phyloP scores from a whole-genome alignment of 2,113 vertebrate species.

The Syngnathus scovelli region DNA sequence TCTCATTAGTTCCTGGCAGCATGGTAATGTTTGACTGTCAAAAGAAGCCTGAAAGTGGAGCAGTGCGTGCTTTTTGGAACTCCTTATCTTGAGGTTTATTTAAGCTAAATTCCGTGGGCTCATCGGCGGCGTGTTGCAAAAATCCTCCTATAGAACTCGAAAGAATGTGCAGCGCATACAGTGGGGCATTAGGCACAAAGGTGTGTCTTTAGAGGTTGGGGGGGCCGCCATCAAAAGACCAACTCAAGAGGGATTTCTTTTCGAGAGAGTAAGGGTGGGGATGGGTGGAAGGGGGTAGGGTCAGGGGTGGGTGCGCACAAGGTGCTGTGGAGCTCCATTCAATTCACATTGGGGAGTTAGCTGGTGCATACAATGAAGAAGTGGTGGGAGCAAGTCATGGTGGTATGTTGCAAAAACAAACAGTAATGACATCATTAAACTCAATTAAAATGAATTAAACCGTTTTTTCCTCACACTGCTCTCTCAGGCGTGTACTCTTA shows the following conservation, averaged over 20 bases:
- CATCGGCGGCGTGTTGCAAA: conserved; percentile 68
- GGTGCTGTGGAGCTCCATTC: conserved; percentile 7
- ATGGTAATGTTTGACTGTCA: neutral
- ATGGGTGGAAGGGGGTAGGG: neutral
- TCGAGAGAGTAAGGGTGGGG: conserved; percentile 36
- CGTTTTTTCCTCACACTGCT: no score
- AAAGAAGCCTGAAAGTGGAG: conserved; percentile 27
- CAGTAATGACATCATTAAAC: no score
- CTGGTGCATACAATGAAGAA: neutral
- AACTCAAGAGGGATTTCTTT: conserved; percentile 69
- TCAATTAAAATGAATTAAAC: no score
- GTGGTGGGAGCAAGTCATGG: neutral
- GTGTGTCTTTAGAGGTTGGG: conserved; percentile 70
- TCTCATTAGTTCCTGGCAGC: neutral
- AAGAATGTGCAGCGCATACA: conserved; percentile 75
- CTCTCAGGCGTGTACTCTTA: no score
- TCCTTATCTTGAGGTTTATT: conserved; percentile 73
- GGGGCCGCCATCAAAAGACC: conserved; percentile 70
- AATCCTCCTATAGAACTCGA: conserved; percentile 73
- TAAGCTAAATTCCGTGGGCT: conserved; percentile 73
- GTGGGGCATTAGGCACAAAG: conserved; percentile 72
- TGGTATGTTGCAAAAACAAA: no score
- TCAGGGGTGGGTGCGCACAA: conserved; percentile 32
- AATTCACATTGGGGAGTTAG: neutral
- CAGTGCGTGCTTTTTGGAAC: conserved; percentile 48